Conservation (phyloP, 2,113 vertebrate species). For the Pseudopodoces humilis region DNA sequence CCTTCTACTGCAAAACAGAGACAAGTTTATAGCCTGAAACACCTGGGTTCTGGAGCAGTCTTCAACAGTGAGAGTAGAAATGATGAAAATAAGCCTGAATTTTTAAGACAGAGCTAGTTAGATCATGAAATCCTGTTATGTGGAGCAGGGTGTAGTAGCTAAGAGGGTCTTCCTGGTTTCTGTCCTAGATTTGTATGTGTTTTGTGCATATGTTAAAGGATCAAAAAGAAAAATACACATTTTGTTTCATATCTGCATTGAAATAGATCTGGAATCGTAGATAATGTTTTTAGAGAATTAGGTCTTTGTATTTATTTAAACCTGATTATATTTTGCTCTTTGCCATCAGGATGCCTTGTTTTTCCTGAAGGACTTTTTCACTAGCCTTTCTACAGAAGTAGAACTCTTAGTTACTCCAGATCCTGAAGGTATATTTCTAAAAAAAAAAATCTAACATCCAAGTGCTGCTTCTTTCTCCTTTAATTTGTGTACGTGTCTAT, state of each 20-base stretch:
- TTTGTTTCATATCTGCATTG: neutral
- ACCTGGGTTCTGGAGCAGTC: neutral
- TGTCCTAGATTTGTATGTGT: neutral
- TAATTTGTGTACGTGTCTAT: neutral
- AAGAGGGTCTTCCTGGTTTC: neutral
- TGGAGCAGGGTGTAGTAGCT: neutral
- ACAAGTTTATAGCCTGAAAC: neutral
- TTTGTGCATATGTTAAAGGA: neutral
- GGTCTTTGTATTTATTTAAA: neutral
- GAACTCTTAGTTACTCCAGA: slow-evolving; percentile 90
- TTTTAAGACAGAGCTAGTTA: neutral
- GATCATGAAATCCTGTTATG: neutral
- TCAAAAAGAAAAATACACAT: neutral
- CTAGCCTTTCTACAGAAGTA: slow-evolving; percentile 91
- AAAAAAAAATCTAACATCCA: neutral
- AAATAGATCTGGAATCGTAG: neutral
- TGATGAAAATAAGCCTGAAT: neutral
- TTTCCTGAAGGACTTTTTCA: slow-evolving; percentile 97
- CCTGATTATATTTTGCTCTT: neutral
- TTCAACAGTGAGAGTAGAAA: neutral
- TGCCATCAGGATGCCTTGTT: slow-evolving; percentile 90
- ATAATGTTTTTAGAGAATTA: neutral
- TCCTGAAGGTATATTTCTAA: slow-evolving; percentile 84
- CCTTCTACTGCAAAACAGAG: neutral
- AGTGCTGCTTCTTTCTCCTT: neutral